These are phyloP conservation scores for Emydoidea blandingii DNA, from an alignment of 2,797 vertebrate species.

Conservation along the genomic window DNA sequence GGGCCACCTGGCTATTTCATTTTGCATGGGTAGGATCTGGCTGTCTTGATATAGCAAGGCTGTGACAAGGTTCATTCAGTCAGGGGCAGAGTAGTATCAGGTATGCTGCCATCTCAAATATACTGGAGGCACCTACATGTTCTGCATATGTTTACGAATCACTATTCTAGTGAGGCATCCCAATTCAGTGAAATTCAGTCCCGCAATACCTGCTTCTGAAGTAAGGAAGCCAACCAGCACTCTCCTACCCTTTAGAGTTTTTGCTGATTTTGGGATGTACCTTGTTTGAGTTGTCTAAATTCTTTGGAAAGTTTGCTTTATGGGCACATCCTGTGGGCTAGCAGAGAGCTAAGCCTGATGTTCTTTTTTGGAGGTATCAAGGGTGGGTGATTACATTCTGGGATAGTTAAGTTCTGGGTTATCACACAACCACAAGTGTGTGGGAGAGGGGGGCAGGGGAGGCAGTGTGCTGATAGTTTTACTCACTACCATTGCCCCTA, in stretches of 20 bases:
- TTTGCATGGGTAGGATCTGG: neutral
- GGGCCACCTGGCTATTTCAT: neutral
- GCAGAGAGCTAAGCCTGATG: neutral
- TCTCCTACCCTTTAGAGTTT: no score
- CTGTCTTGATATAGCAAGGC: neutral
- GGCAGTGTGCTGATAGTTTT: accelerated
- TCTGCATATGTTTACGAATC: neutral
- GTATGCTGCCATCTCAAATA: neutral
- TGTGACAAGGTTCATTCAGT: neutral
- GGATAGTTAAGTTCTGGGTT: neutral
- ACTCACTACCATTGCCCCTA: neutral
- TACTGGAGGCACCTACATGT: neutral
- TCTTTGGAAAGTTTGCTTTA: no score
- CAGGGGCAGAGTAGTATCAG: neutral
- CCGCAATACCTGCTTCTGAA: neutral
- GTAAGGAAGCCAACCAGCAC: neutral
- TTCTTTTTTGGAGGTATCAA: neutral
- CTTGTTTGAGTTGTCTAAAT: no score
- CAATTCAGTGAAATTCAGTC: neutral
- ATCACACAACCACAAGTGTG: accelerated
- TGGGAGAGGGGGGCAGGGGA: neutral
- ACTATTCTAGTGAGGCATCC: neutral
- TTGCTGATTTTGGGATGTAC: no score
- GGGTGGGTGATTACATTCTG: neutral
- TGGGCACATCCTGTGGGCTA: neutral